A percentile compares a stretch with the other conserved stretches of the same genome.
Evolutionary conservation across 2,888 invertebrate species (phyloP).

Genomic region (Phytoseiulus persimilis): DNA sequence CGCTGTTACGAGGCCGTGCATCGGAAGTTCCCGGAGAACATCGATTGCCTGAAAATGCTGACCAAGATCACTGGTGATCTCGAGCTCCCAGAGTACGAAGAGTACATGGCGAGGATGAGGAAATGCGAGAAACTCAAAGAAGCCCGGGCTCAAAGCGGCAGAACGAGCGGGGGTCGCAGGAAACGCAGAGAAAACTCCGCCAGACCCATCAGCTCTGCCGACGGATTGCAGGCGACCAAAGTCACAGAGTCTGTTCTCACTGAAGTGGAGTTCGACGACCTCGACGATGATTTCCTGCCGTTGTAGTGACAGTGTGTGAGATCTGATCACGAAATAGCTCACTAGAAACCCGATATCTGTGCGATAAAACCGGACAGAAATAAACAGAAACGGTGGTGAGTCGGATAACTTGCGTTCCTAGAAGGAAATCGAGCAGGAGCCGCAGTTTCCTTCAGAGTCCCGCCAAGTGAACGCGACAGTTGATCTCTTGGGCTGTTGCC

Average conservation of each 20-base stretch:
- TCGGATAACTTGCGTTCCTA: too few relatives aligned
- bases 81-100: slow-evolving; percentile 20
- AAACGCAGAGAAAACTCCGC: not conserved
- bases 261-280: slow-evolving; percentile 33
- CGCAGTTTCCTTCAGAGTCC: too few relatives aligned
- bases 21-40: slow-evolving; percentile 81
- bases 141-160: slow-evolving; percentile 22
- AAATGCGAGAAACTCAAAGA: slow-evolving; percentile 23
- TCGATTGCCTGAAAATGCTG: slow-evolving; percentile 63
- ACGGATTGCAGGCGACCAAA: not conserved
- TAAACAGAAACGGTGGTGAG: too few relatives aligned
- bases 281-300: slow-evolving; percentile 25
- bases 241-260: not conserved
- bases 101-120: slow-evolving; percentile 14
- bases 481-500: too few relatives aligned
- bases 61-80: slow-evolving; percentile 27
- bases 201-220: not conserved
- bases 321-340: too few relatives aligned
- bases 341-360: too few relatives aligned
- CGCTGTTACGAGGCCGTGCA: slow-evolving; percentile 75
- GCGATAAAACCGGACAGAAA: too few relatives aligned
- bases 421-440: too few relatives aligned
- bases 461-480: too few relatives aligned
- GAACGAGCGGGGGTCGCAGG: slow-evolving; percentile 20
- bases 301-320: not conserved